Conservation (phyloP, 2,113 vertebrate genomes). For the Suncus etruscus region DNA sequence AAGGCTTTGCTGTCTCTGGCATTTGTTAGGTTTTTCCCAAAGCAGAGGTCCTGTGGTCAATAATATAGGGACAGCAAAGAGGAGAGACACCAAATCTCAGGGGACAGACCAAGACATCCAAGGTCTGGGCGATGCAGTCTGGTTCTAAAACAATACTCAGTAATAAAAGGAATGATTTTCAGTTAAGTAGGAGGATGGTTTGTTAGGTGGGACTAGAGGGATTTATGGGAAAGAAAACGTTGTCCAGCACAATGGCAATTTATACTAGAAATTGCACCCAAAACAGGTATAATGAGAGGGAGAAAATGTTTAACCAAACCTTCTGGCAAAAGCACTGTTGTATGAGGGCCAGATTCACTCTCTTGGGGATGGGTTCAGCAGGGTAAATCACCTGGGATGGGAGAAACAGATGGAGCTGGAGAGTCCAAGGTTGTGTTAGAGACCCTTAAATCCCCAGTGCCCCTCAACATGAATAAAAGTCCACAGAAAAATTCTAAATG, state of each 20-base stretch:
- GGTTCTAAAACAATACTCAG: background rate
- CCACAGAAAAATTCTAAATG: background rate
- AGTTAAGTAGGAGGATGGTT: background rate
- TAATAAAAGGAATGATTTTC: background rate
- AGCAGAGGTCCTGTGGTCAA: slow-evolving; percentile 43
- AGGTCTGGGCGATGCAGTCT: background rate
- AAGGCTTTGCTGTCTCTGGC: slow-evolving; percentile 53
- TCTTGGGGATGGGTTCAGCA: background rate
- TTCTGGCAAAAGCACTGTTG: background rate
- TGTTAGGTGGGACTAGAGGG: background rate
- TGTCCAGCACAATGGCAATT: background rate
- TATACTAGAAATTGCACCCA: background rate
- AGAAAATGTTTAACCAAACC: slow-evolving; percentile 14
- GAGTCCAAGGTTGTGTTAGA: background rate
- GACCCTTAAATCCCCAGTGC: background rate
- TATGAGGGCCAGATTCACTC: background rate
- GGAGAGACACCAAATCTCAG: background rate
- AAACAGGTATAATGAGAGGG: background rate
- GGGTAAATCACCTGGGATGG: background rate
- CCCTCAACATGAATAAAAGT: slow-evolving; percentile 8
- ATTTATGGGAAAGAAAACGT: slow-evolving; percentile 27
- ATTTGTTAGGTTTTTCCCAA: slow-evolving; percentile 34
- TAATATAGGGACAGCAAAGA: background rate
- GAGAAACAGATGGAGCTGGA: background rate
- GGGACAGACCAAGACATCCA: background rate